phyloP scores from a whole-genome alignment of 23 tunicate species.

The Styela plicata region DNA sequence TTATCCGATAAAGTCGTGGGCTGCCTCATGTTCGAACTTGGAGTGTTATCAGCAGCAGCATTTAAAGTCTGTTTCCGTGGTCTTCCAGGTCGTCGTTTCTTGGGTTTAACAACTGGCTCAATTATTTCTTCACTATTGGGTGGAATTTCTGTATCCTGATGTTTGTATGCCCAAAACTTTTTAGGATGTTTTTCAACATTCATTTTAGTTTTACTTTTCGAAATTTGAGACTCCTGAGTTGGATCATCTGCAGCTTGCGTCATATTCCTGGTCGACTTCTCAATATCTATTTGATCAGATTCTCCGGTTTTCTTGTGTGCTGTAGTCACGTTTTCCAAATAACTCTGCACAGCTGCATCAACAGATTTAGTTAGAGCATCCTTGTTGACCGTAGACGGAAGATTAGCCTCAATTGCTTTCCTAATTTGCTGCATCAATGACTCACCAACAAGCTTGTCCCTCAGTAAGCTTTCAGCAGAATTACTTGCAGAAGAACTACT shows the following conservation, averaged over 20 bases:
- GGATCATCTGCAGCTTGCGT: neutral
- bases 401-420: constrained; percentile 55
- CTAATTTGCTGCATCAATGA: constrained; percentile 67
- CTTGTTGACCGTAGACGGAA: constrained; percentile 27
- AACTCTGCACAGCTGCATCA: constrained; percentile 79
- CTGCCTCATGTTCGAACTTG: neutral
- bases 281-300: neutral
- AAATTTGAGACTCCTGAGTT: neutral
- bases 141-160: constrained; percentile 25
- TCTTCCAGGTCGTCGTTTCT: constrained; percentile 71
- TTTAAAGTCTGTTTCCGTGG: constrained; percentile 53
- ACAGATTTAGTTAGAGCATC: constrained; percentile 72
- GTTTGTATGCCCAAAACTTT: constrained; percentile 74
- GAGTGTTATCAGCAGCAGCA: neutral
- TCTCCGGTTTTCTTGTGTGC: neutral
- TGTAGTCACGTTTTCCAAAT: constrained; percentile 25
- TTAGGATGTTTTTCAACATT: constrained; percentile 69
- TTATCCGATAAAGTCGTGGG: neutral
- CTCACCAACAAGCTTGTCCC: neutral
- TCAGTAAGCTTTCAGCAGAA: neutral
- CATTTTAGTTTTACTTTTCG: neutral
- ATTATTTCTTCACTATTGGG: neutral
- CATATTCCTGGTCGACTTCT: neutral
- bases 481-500: no score
- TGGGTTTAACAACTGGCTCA: neutral